Conservation (phyloP, 1,140 invertebrate genomes). For the Eufriesea mexicana region DNA sequence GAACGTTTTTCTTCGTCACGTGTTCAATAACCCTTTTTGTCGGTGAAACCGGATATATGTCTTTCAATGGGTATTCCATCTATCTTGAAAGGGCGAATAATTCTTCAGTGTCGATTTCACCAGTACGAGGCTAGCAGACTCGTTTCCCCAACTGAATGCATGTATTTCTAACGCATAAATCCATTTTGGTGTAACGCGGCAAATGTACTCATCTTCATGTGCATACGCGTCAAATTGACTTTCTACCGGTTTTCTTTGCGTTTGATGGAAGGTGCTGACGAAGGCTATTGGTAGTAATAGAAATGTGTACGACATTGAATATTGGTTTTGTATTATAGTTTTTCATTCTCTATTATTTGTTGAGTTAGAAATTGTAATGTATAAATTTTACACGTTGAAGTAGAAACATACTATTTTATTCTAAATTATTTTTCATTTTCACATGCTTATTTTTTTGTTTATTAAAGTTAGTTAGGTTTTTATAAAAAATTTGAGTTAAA, state of each 20-base stretch:
- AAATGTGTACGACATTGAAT: not conserved
- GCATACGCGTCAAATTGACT: constrained; percentile 24
- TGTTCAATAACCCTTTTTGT: not conserved
- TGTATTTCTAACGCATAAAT: constrained; percentile 1
- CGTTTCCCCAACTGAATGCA: not conserved
- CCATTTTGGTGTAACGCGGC: constrained; percentile 2
- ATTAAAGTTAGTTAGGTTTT: too few species aligned
- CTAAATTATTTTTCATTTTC: too few species aligned
- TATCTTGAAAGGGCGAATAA: constrained; percentile 21
- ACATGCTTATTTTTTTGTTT: too few species aligned
- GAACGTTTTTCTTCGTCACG: not conserved
- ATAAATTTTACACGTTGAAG: not conserved
- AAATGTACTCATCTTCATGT: constrained; percentile 12
- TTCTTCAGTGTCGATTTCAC: constrained; percentile 39
- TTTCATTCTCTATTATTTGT: too few species aligned
- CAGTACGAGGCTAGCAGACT: constrained; percentile 18
- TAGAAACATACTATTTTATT: too few species aligned
- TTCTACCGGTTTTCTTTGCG: constrained; percentile 30
- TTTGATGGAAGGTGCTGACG: constrained; percentile 34
- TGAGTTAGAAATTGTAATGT: not conserved
- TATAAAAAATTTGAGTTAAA: too few species aligned
- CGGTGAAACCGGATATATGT: not conserved
- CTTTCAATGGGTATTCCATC: constrained; percentile 19
- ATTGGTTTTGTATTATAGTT: not conserved
- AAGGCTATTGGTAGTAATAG: not conserved